Conservation (phyloP, 2,113 vertebrate species). For the Albula goreensis region DNA sequence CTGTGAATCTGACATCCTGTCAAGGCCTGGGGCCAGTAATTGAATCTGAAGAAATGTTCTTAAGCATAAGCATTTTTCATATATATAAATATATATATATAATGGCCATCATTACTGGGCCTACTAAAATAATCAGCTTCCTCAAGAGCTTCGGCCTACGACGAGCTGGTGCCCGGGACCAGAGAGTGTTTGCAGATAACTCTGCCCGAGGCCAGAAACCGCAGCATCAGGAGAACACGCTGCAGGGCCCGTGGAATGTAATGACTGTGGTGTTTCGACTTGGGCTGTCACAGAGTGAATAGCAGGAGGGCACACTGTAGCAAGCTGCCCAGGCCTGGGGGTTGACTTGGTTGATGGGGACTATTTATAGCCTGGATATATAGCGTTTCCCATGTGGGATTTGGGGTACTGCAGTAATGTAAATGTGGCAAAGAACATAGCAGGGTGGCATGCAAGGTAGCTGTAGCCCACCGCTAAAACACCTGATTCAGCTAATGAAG, state of each 20-base stretch:
- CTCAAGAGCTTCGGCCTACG: conserved; percentile 23
- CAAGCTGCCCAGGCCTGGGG: neutral
- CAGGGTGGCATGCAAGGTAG: neutral
- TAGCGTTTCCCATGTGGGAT: too few relatives aligned
- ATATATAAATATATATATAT: neutral
- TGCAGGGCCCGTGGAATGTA: neutral
- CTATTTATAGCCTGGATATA: conserved; percentile 18
- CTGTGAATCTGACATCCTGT: neutral
- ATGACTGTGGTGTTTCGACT: conserved; percentile 2
- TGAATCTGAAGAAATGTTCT: conserved; percentile 30
- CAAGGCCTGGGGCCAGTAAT: conserved; percentile 6
- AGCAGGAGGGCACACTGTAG: conserved; percentile 2
- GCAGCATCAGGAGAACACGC: neutral
- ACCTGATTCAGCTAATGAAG: too few relatives aligned
- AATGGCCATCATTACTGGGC: conserved; percentile 29
- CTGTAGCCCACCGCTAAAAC: too few relatives aligned
- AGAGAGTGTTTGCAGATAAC: conserved; percentile 9
- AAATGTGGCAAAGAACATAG: neutral
- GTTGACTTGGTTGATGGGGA: too few relatives aligned
- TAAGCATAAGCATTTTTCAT: conserved; percentile 22
- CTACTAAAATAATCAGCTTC: conserved; percentile 33
- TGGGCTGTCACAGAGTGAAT: conserved; percentile 16
- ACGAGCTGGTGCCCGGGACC: neutral
- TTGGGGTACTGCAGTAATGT: too few relatives aligned
- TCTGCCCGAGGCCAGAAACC: neutral